A percentile compares a stretch with the other conserved stretches of the same genome.
Conservation (phyloP, 2,888 invertebrate genomes). For the Adela reaumurella region DNA sequence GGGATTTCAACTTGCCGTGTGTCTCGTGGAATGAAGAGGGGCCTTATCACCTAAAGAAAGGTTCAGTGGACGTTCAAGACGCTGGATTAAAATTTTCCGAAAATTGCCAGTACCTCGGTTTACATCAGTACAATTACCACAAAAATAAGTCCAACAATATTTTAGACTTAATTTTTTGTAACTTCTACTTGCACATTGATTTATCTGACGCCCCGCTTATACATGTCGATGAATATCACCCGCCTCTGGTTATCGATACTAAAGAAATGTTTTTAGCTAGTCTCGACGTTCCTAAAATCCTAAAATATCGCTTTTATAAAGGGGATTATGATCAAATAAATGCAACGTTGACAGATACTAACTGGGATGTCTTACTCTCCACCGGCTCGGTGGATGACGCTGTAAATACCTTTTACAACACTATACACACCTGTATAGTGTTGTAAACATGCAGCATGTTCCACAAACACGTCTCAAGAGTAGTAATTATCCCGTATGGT, state of each 20-base stretch:
- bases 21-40: background rate
- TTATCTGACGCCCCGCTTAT: background rate
- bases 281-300: background rate
- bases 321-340: background rate
- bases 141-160: background rate
- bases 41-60: background rate
- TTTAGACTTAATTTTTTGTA: background rate
- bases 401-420: background rate
- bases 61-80: background rate
- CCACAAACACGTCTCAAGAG: background rate
- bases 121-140: background rate
- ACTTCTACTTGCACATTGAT: background rate
- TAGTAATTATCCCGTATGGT: slow-evolving; percentile 1
- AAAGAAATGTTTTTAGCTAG: background rate
- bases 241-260: background rate
- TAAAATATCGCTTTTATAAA: background rate
- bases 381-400: background rate
- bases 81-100: background rate
- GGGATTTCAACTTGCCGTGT: slow-evolving; percentile 1
- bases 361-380: background rate
- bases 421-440: background rate
- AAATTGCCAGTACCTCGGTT: background rate
- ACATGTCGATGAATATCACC: background rate
- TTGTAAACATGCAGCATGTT: background rate
- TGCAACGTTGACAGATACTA: background rate